These are phyloP conservation scores for Steinernema hermaphroditum DNA, from an alignment of 2,888 invertebrate genomes.

Conservation along the genomic window DNA sequence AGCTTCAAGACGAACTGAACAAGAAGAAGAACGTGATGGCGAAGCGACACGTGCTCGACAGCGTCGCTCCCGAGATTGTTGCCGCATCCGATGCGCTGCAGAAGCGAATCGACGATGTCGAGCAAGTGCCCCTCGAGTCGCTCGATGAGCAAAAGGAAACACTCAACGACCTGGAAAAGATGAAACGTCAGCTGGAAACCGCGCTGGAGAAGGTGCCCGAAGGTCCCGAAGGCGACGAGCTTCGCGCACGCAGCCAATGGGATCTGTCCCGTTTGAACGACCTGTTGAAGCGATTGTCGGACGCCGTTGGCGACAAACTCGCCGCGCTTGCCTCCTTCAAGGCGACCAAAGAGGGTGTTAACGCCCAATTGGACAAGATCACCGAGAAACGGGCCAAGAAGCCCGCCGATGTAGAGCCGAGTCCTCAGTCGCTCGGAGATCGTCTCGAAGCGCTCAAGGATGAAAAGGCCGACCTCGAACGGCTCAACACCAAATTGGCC, in stretches of 20 bases:
- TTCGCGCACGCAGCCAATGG: slow-evolving; percentile 47
- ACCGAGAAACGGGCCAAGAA: background rate
- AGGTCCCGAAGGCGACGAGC: slow-evolving; percentile 42
- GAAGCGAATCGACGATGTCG: slow-evolving; percentile 30
- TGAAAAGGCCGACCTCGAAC: background rate
- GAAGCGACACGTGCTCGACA: slow-evolving; percentile 33
- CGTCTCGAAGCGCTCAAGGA: slow-evolving; percentile 2
- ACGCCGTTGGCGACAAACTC: slow-evolving; percentile 48
- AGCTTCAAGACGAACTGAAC: slow-evolving; percentile 26
- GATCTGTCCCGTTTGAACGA: slow-evolving; percentile 49
- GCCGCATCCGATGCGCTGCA: slow-evolving; percentile 38
- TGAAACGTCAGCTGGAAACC: slow-evolving; percentile 24
- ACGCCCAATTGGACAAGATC: slow-evolving; percentile 33
- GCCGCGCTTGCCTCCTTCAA: slow-evolving; percentile 51
- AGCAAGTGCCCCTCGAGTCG: background rate
- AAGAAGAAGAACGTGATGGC: slow-evolving; percentile 43
- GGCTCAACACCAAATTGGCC: background rate
- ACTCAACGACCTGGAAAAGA: slow-evolving; percentile 19
- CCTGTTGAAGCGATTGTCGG: slow-evolving; percentile 43
- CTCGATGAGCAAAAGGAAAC: slow-evolving; percentile 20
- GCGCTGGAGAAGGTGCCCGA: slow-evolving; percentile 28
- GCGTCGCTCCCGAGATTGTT: background rate
- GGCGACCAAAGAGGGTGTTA: slow-evolving; percentile 45
- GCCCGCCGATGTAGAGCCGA: background rate
- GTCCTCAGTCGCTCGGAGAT: background rate